These are phyloP conservation scores for Sanderia malayensis DNA, from an alignment of 30 jellyfish, hydroid and myxozoan species.

Conservation along the genomic window DNA sequence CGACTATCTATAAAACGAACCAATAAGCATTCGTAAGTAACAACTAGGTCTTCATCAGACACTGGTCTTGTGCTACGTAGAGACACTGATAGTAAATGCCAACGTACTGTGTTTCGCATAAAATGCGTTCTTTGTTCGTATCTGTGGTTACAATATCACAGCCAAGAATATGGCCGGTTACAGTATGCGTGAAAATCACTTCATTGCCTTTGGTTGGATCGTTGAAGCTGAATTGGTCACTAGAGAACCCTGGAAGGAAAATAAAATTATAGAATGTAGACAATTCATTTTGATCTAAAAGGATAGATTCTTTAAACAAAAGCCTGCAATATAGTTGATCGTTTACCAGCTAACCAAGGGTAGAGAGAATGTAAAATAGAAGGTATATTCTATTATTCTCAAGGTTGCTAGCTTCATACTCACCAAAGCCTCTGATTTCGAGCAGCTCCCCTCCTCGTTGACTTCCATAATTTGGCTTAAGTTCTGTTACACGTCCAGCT, in stretches of 20 bases:
- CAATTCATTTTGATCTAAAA: neutral
- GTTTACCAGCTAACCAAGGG: too few species aligned
- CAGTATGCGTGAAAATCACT: constrained; percentile 53
- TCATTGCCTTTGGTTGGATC: constrained; percentile 67
- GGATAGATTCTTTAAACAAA: too few species aligned
- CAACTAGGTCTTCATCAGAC: too few species aligned
- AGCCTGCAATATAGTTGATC: neutral
- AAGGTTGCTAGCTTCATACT: neutral
- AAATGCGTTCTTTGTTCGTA: constrained; percentile 18
- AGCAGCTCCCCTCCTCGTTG: constrained; percentile 61
- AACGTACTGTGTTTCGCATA: constrained; percentile 68
- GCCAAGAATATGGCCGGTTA: constrained; percentile 26
- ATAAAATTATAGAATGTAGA: neutral
- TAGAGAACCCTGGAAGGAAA: constrained; percentile 51
- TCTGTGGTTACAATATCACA: constrained; percentile 62
- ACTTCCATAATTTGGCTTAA: constrained; percentile 56
- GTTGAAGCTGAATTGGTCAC: constrained; percentile 59
- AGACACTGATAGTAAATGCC: too few species aligned
- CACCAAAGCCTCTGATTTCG: constrained; percentile 62
- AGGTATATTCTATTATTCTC: neutral
- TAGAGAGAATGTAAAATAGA: too few species aligned
- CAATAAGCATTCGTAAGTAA: too few species aligned
- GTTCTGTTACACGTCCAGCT: constrained; percentile 35
- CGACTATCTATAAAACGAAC: too few species aligned
- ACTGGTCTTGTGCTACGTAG: too few species aligned